These are phyloP conservation scores for Lepetodrilus schrolli DNA, from an alignment of 2,888 invertebrate species.

Conservation along the genomic window DNA sequence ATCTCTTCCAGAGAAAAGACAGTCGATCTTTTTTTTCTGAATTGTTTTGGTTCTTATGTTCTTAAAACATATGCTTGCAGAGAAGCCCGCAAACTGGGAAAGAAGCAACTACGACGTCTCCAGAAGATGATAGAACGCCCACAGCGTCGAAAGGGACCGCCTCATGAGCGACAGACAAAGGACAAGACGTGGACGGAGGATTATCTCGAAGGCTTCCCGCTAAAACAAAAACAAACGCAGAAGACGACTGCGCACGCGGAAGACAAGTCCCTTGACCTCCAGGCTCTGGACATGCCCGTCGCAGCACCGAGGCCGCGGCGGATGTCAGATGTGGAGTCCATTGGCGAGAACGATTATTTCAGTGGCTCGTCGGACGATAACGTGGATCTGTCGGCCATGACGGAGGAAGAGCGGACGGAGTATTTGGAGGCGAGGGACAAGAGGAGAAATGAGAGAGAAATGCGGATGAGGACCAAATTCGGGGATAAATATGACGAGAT, in stretches of 20 bases:
- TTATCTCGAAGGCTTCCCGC: not conserved
- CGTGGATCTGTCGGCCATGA: constrained; percentile 63
- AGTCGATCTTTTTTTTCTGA: too few species aligned
- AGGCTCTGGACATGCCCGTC: constrained; percentile 22
- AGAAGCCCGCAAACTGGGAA: too few species aligned
- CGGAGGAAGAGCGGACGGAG: constrained; percentile 65
- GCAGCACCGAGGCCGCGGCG: constrained; percentile 47
- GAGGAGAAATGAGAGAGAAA: constrained; percentile 84
- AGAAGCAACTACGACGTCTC: not conserved
- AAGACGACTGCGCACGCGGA: not conserved
- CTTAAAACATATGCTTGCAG: too few species aligned
- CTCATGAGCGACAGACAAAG: not conserved
- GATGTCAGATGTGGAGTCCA: constrained; percentile 27
- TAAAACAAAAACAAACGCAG: not conserved
- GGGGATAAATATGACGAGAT: constrained; percentile 74
- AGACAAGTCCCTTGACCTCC: constrained; percentile 2
- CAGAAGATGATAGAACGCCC: constrained; percentile 3
- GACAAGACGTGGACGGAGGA: not conserved
- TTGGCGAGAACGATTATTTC: constrained; percentile 33
- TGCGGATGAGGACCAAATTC: constrained; percentile 68
- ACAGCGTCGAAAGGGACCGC: not conserved
- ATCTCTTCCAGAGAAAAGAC: too few species aligned
- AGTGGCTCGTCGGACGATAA: constrained; percentile 41
- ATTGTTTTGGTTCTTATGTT: too few species aligned
- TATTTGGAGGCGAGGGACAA: constrained; percentile 77